These are phyloP conservation scores for Sinocyclocheilus anophthalmus DNA, from an alignment of 2,113 vertebrate species.

Conservation along the genomic window DNA sequence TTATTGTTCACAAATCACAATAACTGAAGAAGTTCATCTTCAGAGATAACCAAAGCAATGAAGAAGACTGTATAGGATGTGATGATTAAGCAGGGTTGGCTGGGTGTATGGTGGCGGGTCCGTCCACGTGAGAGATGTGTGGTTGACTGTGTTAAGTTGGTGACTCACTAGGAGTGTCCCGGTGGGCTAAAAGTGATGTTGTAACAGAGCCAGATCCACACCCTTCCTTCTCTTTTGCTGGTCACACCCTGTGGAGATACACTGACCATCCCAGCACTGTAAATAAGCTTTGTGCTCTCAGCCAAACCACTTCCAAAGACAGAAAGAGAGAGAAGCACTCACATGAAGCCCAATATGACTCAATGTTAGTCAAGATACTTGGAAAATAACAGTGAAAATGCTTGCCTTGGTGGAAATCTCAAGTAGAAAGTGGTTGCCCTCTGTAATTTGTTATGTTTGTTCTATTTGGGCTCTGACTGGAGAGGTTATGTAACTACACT, in stretches of 20 bases:
- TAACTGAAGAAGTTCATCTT: too few relatives aligned
- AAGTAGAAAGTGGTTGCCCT: slow-evolving; percentile 54
- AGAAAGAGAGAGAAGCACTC: not conserved
- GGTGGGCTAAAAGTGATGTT: slow-evolving; percentile 40
- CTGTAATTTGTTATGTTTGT: slow-evolving; percentile 65
- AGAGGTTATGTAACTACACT: slow-evolving; percentile 69
- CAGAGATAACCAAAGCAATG: too few relatives aligned
- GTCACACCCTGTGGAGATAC: slow-evolving; percentile 31
- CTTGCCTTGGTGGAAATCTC: slow-evolving; percentile 63
- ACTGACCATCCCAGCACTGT: slow-evolving; percentile 43
- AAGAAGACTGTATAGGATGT: too few relatives aligned
- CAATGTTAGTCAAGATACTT: slow-evolving; percentile 66
- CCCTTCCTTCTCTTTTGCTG: slow-evolving; percentile 15
- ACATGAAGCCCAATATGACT: slow-evolving; percentile 51
- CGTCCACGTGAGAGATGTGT: not conserved
- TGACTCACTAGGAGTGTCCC: slow-evolving; percentile 71
- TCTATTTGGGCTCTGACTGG: slow-evolving; percentile 48
- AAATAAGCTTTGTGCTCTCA: slow-evolving; percentile 32
- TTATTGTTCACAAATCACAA: too few relatives aligned
- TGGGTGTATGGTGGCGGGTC: not conserved
- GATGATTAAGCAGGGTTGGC: not conserved
- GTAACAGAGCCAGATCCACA: slow-evolving; percentile 27
- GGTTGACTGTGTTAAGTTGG: slow-evolving; percentile 54
- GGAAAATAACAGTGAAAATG: slow-evolving; percentile 53
- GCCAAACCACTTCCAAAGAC: slow-evolving; percentile 52